These are phyloP conservation scores for Plusia festucae DNA, from an alignment of 2,888 invertebrate genomes.

Conservation along the genomic window DNA sequence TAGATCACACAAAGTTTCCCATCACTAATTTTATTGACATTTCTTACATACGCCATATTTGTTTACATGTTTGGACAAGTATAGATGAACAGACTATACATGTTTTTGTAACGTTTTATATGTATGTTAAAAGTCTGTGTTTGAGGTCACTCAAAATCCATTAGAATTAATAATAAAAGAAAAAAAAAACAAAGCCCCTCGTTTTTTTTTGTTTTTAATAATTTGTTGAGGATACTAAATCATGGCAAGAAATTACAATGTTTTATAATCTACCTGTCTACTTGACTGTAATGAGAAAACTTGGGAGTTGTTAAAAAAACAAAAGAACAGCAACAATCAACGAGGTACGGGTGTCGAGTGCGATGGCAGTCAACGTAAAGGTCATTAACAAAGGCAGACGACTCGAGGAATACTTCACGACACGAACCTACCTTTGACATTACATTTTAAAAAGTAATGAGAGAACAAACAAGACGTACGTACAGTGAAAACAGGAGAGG, in stretches of 20 bases:
- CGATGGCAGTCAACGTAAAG: constrained; percentile 24
- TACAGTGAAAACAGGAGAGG: constrained; percentile 7
- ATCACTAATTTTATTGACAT: too few species aligned
- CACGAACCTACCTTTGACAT: constrained; percentile 42
- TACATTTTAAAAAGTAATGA: constrained; percentile 40
- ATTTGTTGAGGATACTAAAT: neutral
- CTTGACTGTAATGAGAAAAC: constrained; percentile 9
- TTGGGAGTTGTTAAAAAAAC: constrained; percentile 11
- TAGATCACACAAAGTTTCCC: too few species aligned
- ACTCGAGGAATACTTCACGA: constrained; percentile 3
- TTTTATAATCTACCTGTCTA: neutral
- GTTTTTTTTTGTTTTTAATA: too few species aligned
- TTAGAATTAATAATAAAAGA: too few species aligned
- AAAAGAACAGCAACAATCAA: constrained; percentile 18
- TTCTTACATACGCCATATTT: too few species aligned
- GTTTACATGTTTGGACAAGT: too few species aligned
- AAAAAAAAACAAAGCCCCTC: too few species aligned
- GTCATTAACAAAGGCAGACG: constrained; percentile 26
- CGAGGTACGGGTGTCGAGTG: constrained; percentile 5
- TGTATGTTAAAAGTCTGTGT: too few species aligned
- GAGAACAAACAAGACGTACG: neutral
- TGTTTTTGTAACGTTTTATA: too few species aligned
- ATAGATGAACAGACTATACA: too few species aligned
- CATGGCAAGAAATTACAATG: neutral
- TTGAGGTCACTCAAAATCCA: too few species aligned